Evolutionary conservation across 92 coral and sea anemone genomes (phyloP).

Genomic region (Anthopleura xanthogrammica): DNA sequence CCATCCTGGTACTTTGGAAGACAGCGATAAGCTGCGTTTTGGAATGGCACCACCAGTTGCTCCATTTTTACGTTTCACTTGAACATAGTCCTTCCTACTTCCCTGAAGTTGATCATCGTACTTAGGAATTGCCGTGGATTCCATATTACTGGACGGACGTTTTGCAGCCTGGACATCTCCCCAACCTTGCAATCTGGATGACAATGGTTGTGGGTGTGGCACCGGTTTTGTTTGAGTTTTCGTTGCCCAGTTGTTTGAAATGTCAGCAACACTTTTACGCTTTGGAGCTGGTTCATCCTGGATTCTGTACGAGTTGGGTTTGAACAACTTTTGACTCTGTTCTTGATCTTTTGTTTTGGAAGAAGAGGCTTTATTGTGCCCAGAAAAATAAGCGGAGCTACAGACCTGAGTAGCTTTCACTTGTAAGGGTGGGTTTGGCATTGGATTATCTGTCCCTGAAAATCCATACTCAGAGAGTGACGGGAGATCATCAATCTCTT

Average conservation of each 20-base stretch:
- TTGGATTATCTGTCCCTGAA: conserved; percentile 12
- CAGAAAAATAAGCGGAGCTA: neutral
- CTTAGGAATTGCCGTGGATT: neutral
- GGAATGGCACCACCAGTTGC: neutral
- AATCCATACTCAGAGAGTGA: conserved; percentile 28
- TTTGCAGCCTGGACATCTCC: neutral
- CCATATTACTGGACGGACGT: neutral
- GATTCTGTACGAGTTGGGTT: neutral
- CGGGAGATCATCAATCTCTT: conserved; percentile 25
- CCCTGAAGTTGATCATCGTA: neutral
- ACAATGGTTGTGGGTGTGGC: neutral
- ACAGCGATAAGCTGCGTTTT: neutral
- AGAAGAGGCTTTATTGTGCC: neutral
- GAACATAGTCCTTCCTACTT: neutral
- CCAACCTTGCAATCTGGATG: conserved; percentile 9
- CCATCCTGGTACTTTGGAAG: conserved; percentile 16
- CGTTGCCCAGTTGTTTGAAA: neutral
- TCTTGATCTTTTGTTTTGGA: neutral
- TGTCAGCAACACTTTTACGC: neutral
- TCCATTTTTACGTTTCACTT: neutral
- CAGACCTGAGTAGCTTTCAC: neutral
- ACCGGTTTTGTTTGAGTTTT: neutral
- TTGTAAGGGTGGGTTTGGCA: neutral
- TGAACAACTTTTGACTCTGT: neutral
- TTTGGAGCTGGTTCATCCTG: neutral